Evolutionary conservation across 2,113 vertebrate genomes (phyloP).

Genomic region (Pungitius pungitius): DNA sequence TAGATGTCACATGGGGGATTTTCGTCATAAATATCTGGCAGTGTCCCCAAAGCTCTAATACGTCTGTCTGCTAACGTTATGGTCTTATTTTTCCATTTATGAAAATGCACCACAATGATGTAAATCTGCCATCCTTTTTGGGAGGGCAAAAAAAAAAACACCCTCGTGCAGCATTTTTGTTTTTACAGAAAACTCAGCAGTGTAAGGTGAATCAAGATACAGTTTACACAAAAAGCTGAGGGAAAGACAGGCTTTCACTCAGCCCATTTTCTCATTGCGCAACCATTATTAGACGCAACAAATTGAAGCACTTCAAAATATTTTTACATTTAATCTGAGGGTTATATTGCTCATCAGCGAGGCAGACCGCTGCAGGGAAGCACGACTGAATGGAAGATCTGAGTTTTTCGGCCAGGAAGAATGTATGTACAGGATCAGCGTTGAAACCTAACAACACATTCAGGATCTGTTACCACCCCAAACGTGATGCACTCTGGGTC

Average conservation of each 20-base stretch:
- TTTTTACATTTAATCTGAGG: conserved; percentile 7
- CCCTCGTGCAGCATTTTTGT: neutral
- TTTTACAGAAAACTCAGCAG: neutral
- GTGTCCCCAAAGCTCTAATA: neutral
- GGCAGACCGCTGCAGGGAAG: neutral
- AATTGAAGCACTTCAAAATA: conserved; percentile 1
- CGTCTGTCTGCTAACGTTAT: neutral
- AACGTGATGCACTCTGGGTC: too few species aligned
- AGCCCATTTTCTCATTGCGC: neutral
- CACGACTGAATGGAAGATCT: neutral
- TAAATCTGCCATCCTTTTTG: neutral
- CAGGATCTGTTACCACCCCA: too few species aligned
- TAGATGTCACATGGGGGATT: conserved; percentile 1
- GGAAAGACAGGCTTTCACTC: conserved; percentile 8
- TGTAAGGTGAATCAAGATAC: neutral
- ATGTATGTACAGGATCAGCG: neutral
- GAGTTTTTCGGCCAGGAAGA: neutral
- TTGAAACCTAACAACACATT: neutral
- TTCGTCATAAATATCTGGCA: neutral
- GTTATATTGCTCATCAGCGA: conserved; percentile 12
- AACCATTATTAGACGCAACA: neutral
- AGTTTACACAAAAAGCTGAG: neutral
- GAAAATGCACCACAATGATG: neutral
- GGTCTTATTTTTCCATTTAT: neutral
- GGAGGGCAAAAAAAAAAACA: neutral